A percentile compares a stretch with the other conserved stretches of the same genome.
These are phyloP conservation scores for Escarpia spicata DNA, from an alignment of 2,888 invertebrate species.

Conservation along the genomic window DNA sequence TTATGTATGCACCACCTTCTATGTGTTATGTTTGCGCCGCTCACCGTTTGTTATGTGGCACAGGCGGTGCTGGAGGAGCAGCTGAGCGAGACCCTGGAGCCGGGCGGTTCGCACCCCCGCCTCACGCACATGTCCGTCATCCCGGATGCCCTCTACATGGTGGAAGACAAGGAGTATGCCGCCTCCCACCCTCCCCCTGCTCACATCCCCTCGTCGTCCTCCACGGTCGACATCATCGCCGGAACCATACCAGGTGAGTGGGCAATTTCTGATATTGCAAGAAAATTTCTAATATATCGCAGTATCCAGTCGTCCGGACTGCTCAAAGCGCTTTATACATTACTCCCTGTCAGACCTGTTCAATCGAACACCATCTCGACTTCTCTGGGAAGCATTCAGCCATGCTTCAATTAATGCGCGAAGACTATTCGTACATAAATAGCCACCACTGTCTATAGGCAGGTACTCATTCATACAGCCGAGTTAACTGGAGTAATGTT, in stretches of 20 bases:
- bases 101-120: conserved; percentile 77
- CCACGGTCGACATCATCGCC: conserved; percentile 61
- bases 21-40: conserved; percentile 22
- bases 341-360: no score
- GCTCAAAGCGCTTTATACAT: no score
- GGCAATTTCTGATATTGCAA: neutral
- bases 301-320: no score
- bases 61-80: conserved; percentile 85
- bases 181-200: conserved; percentile 23
- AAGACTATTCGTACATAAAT: no score
- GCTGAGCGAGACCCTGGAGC: conserved; percentile 75
- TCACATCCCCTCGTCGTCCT: conserved; percentile 33
- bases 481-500: no score
- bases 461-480: no score
- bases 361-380: no score
- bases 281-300: no score
- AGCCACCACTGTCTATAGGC: no score
- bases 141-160: conserved; percentile 94
- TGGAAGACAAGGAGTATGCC: conserved; percentile 67
- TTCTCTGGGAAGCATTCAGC: no score
- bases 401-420: no score
- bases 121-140: conserved; percentile 74
- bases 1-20: no score
- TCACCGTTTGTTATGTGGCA: conserved; percentile 32
- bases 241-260: conserved; percentile 61